Conservation (phyloP, 2,113 vertebrate genomes). For the Dinomys branickii region DNA sequence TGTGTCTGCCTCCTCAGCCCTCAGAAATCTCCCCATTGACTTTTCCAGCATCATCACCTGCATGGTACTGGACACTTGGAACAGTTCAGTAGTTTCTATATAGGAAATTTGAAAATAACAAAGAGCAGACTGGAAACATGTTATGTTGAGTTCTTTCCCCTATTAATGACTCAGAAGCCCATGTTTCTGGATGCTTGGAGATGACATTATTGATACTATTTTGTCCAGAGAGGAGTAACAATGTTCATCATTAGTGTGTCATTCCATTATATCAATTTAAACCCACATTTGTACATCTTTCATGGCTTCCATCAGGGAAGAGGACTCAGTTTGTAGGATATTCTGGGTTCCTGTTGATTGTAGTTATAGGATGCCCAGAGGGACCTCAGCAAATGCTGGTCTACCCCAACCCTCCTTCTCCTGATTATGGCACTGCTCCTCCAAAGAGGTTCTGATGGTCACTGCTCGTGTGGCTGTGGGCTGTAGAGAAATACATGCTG, state of each 20-base stretch:
- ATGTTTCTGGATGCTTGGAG: too few relatives aligned
- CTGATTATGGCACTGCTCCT: too few relatives aligned
- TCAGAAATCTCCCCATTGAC: background rate
- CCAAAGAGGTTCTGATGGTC: background rate
- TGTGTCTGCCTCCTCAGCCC: background rate
- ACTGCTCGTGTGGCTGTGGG: too few relatives aligned
- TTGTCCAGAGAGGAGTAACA: background rate
- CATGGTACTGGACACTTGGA: background rate
- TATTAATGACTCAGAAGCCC: background rate
- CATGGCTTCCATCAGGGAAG: background rate
- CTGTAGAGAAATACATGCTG: background rate
- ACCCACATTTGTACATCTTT: background rate
- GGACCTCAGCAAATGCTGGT: background rate
- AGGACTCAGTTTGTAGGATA: background rate
- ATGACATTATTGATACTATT: background rate
- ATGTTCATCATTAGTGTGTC: too few relatives aligned
- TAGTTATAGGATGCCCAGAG: fast-evolving
- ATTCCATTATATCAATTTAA: background rate
- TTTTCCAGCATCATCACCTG: background rate
- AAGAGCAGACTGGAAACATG: background rate
- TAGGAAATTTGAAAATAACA: background rate
- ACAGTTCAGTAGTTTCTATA: background rate
- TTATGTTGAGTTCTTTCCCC: background rate
- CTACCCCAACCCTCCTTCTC: background rate
- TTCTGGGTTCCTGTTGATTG: background rate